Evolutionary conservation across 2,113 vertebrate genomes (phyloP).

Genomic region (Motacilla tschutschensis): DNA sequence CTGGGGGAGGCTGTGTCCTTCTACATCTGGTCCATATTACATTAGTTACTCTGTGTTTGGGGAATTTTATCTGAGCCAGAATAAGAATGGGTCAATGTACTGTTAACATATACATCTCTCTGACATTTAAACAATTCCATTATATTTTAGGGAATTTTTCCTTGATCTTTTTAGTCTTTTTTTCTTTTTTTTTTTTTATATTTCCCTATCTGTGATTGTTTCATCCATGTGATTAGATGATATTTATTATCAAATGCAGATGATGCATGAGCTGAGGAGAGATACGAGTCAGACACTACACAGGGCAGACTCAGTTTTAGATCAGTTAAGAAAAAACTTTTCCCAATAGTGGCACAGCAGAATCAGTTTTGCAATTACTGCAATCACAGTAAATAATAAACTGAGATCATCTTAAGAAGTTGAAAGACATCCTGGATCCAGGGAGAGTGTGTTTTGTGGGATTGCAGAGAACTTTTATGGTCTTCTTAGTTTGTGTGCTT

Average conservation of each 20-base stretch:
- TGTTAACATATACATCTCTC: background rate
- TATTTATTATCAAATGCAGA: background rate
- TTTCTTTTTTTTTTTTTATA: background rate
- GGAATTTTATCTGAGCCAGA: background rate
- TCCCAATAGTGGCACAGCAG: background rate
- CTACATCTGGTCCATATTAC: constrained; percentile 6
- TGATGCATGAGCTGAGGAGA: background rate
- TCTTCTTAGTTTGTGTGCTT: background rate
- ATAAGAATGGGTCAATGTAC: constrained; percentile 1
- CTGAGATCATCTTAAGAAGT: background rate
- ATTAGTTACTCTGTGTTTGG: background rate
- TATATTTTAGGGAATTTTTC: background rate
- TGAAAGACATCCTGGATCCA: background rate
- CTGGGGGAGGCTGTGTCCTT: background rate
- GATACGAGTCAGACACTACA: background rate
- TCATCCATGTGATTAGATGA: background rate
- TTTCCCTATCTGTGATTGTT: background rate
- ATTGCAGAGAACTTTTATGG: background rate
- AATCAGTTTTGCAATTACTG: background rate
- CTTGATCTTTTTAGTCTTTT: background rate
- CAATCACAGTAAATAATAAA: background rate
- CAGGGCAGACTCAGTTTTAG: background rate
- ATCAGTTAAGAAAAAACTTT: background rate
- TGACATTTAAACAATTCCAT: constrained; percentile 15
- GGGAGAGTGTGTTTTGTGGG: background rate